Conservation (phyloP, 2,797 vertebrate species). For the Microcaecilia unicolor region DNA sequence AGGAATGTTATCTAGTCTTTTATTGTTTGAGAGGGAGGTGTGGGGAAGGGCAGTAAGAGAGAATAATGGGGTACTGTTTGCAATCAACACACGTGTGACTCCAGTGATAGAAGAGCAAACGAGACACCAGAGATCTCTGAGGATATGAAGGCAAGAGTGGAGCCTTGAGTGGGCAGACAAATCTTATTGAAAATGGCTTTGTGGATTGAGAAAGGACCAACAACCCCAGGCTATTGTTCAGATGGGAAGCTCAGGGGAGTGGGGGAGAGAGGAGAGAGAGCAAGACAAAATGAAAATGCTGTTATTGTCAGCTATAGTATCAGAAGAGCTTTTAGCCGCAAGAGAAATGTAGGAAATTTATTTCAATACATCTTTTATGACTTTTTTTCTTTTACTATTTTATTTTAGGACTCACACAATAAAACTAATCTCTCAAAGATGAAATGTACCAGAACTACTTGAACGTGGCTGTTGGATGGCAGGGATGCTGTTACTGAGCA, state of each 20-base stretch:
- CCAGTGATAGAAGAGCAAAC: constrained; percentile 41
- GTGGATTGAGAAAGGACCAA: constrained; percentile 34
- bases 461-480: constrained; percentile 15
- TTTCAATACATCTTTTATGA: constrained; percentile 28
- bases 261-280: constrained; percentile 6
- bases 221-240: constrained; percentile 24
- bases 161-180: constrained; percentile 34
- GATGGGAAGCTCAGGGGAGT: constrained; percentile 25
- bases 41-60: too few relatives aligned
- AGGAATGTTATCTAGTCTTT: constrained; percentile 40
- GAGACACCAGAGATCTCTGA: constrained; percentile 41
- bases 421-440: too few relatives aligned
- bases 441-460: constrained; percentile 24
- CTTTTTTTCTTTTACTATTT: constrained; percentile 5
- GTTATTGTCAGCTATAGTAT: constrained; percentile 22
- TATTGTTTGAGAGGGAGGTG: constrained; percentile 41
- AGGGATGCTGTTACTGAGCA: too few relatives aligned
- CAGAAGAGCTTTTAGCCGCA: constrained; percentile 14
- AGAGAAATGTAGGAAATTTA: constrained; percentile 39
- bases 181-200: constrained; percentile 38
- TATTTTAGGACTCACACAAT: too few relatives aligned
- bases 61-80: constrained; percentile 43
- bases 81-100: constrained; percentile 35
- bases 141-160: constrained; percentile 43
- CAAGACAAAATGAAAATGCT: constrained; percentile 14